Evolutionary conservation across 2,797 vertebrate species (phyloP).

Genomic region (Hydrolagus colliei): DNA sequence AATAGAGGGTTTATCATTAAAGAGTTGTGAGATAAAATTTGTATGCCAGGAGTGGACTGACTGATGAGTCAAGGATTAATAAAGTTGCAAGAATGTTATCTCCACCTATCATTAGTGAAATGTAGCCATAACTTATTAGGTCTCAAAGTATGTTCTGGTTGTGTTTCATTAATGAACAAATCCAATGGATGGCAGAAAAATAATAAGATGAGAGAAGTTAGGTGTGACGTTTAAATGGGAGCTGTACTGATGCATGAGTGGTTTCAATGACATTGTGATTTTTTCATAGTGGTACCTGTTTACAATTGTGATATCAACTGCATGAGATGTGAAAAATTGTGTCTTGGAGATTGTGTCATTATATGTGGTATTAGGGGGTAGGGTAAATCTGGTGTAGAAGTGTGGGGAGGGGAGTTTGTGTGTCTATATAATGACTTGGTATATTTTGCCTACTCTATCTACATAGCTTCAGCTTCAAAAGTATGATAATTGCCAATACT

Average conservation of each 20-base stretch:
- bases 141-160: not conserved
- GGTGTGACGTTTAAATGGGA: not conserved
- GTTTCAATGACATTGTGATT: not conserved
- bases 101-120: not conserved
- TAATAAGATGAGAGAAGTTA: not conserved
- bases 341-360: not conserved
- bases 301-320: conserved; percentile 8
- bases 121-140: not conserved
- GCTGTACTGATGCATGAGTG: not conserved
- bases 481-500: not conserved
- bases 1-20: not conserved
- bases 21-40: not conserved
- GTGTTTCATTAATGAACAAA: too few species aligned
- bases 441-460: conserved; percentile 26
- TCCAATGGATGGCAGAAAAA: not conserved
- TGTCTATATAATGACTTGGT: not conserved
- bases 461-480: conserved; percentile 23
- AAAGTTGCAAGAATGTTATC: not conserved
- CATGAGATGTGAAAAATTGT: too few species aligned
- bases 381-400: not conserved
- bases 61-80: not conserved
- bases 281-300: not conserved
- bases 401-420: not conserved
- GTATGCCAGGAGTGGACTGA: not conserved
- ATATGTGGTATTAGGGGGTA: not conserved